Evolutionary conservation across 2,113 vertebrate species (phyloP).

Genomic region (Oplegnathus fasciatus): DNA sequence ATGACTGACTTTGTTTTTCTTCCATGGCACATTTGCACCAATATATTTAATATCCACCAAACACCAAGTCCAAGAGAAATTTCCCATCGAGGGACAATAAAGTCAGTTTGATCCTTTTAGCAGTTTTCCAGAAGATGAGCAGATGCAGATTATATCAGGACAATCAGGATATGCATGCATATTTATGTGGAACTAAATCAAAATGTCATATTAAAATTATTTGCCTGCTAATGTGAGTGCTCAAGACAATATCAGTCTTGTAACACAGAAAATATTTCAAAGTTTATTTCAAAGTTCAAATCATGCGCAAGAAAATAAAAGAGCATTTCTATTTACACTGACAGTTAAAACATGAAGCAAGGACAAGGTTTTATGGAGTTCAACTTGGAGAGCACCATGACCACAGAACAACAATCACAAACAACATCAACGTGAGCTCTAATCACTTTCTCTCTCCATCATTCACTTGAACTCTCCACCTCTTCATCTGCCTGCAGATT

Average conservation of each 20-base stretch:
- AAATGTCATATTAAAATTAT: no score
- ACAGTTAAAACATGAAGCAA: background rate
- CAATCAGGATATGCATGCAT: background rate
- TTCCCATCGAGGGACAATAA: background rate
- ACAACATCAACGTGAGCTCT: background rate
- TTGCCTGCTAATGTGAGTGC: background rate
- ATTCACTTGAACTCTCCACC: constrained; percentile 2
- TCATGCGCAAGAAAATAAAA: background rate
- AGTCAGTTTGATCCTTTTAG: background rate
- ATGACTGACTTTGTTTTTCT: background rate
- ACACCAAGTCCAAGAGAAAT: background rate
- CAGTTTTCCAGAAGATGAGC: background rate
- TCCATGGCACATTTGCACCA: background rate
- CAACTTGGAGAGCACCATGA: background rate
- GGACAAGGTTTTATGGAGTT: background rate
- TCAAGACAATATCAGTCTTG: background rate
- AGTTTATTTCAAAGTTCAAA: background rate
- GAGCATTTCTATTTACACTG: background rate
- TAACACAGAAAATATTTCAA: no score
- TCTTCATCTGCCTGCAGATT: constrained; percentile 34
- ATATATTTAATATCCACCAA: background rate
- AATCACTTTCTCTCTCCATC: background rate
- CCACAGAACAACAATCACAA: background rate
- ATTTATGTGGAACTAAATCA: background rate
- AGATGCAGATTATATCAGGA: background rate